phyloP scores from a whole-genome alignment of 2,888 invertebrate genomes.

The Polietes domitor region DNA sequence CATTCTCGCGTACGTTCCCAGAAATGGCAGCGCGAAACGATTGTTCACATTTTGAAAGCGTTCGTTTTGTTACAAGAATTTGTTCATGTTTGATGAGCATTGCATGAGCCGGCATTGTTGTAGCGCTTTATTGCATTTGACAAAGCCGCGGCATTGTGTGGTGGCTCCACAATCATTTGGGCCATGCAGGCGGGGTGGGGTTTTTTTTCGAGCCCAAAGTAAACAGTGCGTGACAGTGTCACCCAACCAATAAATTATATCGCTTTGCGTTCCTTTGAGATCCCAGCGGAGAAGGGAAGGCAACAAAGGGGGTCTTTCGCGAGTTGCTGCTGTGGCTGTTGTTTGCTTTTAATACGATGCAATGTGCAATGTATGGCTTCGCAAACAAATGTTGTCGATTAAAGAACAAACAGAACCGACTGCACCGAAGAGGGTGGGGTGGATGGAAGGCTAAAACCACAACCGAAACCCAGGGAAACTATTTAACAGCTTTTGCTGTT shows the following conservation, averaged over 20 bases:
- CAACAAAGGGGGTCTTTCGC: not conserved
- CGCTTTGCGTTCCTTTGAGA: constrained; percentile 36
- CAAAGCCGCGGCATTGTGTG: constrained; percentile 8
- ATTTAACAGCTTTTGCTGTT: constrained; percentile 25
- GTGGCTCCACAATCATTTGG: not conserved
- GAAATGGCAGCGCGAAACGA: not conserved
- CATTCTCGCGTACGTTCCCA: not conserved
- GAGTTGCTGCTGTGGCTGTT: not conserved
- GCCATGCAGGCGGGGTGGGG: not conserved
- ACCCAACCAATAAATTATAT: constrained; percentile 53
- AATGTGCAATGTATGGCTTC: not conserved
- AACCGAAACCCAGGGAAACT: not conserved
- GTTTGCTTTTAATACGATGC: not conserved
- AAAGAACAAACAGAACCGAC: not conserved
- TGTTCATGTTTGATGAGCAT: not conserved
- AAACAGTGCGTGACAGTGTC: constrained; percentile 59
- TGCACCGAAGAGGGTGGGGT: no score
- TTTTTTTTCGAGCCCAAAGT: constrained; percentile 42
- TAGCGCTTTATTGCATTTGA: constrained; percentile 28
- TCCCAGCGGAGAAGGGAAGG: not conserved
- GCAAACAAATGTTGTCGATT: not conserved
- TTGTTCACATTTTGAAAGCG: not conserved
- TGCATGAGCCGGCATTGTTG: not conserved
- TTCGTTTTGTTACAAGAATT: not conserved
- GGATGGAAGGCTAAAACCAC: not conserved